These are phyloP conservation scores for Ranitomeya imitator DNA, from an alignment of 2,113 vertebrate species.

Conservation along the genomic window DNA sequence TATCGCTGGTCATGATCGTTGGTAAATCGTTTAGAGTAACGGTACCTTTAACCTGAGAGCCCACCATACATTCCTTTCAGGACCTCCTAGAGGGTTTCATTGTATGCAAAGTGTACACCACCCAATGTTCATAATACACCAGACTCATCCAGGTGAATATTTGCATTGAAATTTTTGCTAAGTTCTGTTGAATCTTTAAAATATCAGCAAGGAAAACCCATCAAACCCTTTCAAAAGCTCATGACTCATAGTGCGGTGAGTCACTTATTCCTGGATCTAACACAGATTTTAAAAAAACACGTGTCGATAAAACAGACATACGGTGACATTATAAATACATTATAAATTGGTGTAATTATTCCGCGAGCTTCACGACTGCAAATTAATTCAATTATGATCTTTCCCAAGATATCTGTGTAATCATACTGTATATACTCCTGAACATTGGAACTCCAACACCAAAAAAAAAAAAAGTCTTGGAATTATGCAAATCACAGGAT, in stretches of 20 bases:
- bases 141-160: no score
- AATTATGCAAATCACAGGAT: no score
- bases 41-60: no score
- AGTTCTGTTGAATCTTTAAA: not conserved
- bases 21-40: no score
- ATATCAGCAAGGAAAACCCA: not conserved
- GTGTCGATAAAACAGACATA: not conserved
- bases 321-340: conserved; percentile 24
- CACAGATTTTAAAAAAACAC: not conserved
- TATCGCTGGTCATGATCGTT: no score
- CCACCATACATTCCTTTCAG: no score
- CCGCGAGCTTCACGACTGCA: not conserved
- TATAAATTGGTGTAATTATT: conserved; percentile 15
- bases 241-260: conserved; percentile 11
- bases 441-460: no score
- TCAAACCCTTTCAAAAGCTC: not conserved
- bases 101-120: no score
- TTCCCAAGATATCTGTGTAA: not conserved
- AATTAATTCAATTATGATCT: not conserved
- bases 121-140: no score
- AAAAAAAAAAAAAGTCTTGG: no score
- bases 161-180: no score
- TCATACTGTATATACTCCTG: not conserved
- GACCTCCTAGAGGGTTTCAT: no score
- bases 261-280: not conserved